These are phyloP conservation scores for Monochamus alternatus DNA, from an alignment of 2,888 invertebrate genomes.

Conservation along the genomic window DNA sequence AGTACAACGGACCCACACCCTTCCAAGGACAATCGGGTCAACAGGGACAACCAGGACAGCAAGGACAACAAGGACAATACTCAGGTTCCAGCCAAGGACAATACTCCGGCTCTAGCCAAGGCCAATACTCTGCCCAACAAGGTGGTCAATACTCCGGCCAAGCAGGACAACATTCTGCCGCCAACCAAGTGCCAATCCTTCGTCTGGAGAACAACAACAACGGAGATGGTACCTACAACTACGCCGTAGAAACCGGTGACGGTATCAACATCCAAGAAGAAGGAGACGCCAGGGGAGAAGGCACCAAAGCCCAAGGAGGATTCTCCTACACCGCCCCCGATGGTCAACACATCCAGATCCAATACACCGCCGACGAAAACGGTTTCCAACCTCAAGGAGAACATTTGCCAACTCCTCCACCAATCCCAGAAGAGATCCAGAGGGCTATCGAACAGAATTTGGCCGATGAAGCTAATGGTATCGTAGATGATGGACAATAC, in stretches of 20 bases:
- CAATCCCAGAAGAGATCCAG: conserved; percentile 71
- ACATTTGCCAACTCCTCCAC: conserved; percentile 51
- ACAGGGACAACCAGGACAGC: conserved; percentile 45
- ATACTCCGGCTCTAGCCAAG: conserved; percentile 12
- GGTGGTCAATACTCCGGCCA: too few relatives aligned
- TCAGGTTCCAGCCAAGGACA: conserved; percentile 31
- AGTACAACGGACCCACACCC: not conserved
- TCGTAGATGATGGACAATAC: conserved; percentile 57
- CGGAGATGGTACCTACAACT: conserved; percentile 66
- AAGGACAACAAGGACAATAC: conserved; percentile 38
- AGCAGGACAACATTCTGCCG: conserved; percentile 55
- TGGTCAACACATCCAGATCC: conserved; percentile 51
- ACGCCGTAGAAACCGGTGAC: conserved; percentile 75
- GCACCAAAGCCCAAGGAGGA: conserved; percentile 71
- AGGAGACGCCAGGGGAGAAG: conserved; percentile 68
- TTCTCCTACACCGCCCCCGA: conserved; percentile 65
- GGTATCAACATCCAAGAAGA: conserved; percentile 62
- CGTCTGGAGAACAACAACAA: conserved; percentile 62
- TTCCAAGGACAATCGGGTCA: conserved; percentile 1
- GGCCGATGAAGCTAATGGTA: conserved; percentile 62
- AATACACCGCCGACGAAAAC: conserved; percentile 60
- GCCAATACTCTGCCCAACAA: conserved; percentile 70
- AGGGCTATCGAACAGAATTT: conserved; percentile 76
- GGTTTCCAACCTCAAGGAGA: conserved; percentile 61
- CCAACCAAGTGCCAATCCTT: conserved; percentile 57